Percentiles rank a stretch among this genome's conserved stretches.
These are phyloP conservation scores for Lottia gigantea DNA, from an alignment of 2,888 invertebrate genomes.

Conservation along the genomic window DNA sequence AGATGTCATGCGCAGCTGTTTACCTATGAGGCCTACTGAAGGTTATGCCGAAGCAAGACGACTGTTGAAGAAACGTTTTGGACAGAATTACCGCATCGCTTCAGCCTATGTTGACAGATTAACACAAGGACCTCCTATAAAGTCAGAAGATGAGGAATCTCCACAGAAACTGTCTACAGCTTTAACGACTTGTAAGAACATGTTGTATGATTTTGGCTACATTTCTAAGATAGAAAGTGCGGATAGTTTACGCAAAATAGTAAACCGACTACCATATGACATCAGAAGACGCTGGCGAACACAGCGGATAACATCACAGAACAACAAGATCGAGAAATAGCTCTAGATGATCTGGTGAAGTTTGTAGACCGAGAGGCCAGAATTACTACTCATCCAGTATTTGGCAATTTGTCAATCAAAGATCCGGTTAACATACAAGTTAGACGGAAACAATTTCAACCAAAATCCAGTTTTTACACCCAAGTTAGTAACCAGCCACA, in stretches of 20 bases:
- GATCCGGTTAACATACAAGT: background rate
- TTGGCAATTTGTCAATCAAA: background rate
- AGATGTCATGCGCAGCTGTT: slow-evolving; percentile 12
- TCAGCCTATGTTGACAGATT: slow-evolving; percentile 5
- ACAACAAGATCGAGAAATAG: background rate
- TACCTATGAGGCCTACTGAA: slow-evolving; percentile 7
- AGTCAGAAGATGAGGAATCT: slow-evolving; percentile 19
- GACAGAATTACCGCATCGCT: slow-evolving; percentile 12
- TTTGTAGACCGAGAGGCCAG: background rate
- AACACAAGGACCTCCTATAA: slow-evolving; percentile 9
- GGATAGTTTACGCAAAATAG: slow-evolving; percentile 25
- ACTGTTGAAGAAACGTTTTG: slow-evolving; percentile 14
- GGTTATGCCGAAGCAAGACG: slow-evolving; percentile 12
- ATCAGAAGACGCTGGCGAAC: slow-evolving; percentile 27
- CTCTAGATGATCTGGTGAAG: slow-evolving; percentile 1
- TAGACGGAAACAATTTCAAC: background rate
- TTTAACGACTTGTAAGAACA: slow-evolving; percentile 28
- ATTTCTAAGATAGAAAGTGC: slow-evolving; percentile 13
- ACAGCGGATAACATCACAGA: slow-evolving; percentile 17
- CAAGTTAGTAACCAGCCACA: background rate
- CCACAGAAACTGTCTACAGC: slow-evolving; percentile 29
- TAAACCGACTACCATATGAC: slow-evolving; percentile 25
- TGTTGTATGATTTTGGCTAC: slow-evolving; percentile 14
- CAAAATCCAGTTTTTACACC: background rate
- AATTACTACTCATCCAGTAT: background rate